Conservation (phyloP, 2,888 invertebrate genomes). For the Pilophorus perplexus region DNA sequence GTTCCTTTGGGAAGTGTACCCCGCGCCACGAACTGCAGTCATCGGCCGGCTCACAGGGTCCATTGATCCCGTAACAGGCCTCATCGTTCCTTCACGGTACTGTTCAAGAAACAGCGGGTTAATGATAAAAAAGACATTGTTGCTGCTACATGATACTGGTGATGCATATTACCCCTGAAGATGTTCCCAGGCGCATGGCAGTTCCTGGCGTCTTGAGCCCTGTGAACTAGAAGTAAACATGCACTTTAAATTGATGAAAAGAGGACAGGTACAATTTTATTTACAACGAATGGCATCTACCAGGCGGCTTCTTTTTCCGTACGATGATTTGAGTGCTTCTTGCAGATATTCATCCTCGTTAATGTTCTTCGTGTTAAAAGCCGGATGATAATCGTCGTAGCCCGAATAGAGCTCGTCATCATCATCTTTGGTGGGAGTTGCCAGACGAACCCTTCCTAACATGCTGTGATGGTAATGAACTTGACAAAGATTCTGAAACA, state of each 20-base stretch:
- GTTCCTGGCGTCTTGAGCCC: constrained; percentile 54
- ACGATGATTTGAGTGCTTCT: constrained; percentile 68
- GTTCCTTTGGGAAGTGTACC: constrained; percentile 75
- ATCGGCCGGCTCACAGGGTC: constrained; percentile 70
- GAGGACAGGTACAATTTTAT: no score
- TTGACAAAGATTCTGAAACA: no score
- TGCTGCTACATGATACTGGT: no score
- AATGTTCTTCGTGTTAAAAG: constrained; percentile 65
- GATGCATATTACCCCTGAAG: constrained; percentile 56
- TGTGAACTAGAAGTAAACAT: no score
- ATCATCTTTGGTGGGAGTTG: constrained; percentile 51
- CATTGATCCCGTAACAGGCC: constrained; percentile 52
- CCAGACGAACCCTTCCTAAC: constrained; percentile 15
- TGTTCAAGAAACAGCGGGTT: constrained; percentile 19
- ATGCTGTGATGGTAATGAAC: no score
- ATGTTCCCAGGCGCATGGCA: constrained; percentile 59
- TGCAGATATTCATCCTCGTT: constrained; percentile 72
- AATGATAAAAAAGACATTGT: not conserved
- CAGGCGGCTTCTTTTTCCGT: constrained; percentile 67
- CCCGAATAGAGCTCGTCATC: constrained; percentile 65
- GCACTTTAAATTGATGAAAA: no score
- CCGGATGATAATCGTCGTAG: constrained; percentile 66
- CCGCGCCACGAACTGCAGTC: constrained; percentile 95
- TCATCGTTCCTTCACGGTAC: constrained; percentile 52
- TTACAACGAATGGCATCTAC: no score